Evolutionary conservation across 2,797 vertebrate genomes (phyloP).

Genomic region (Clarias pachynema): DNA sequence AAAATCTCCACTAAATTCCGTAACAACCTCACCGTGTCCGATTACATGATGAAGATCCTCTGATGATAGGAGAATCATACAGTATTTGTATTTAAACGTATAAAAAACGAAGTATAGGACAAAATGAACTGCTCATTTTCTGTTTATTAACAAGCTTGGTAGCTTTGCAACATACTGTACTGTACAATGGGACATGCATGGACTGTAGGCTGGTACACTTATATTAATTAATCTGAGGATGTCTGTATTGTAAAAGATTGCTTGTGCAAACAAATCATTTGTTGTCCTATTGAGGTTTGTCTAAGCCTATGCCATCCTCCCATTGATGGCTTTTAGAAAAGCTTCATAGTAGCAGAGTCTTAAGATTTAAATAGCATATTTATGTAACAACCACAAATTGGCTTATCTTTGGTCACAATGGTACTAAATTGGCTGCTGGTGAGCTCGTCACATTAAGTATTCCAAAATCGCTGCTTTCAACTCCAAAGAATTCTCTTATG

Average conservation of each 20-base stretch:
- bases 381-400: neutral
- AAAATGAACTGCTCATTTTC: neutral
- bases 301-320: neutral
- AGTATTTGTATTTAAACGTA: too few species aligned
- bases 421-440: neutral
- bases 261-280: neutral
- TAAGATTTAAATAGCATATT: neutral
- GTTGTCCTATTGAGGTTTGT: neutral
- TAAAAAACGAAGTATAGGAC: neutral
- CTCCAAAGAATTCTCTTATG: neutral
- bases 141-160: neutral
- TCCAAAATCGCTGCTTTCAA: neutral
- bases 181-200: neutral
- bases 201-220: neutral
- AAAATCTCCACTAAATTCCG: neutral
- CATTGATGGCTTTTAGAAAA: neutral
- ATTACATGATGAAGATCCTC: neutral
- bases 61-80: neutral
- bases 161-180: neutral
- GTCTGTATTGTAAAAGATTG: neutral
- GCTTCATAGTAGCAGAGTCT: neutral
- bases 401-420: too few species aligned
- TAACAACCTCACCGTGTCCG: neutral
- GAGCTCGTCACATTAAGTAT: neutral
- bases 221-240: neutral